These are phyloP conservation scores for Euphonia xanthogaster DNA, from an alignment of 2,797 vertebrate genomes.

Conservation along the genomic window DNA sequence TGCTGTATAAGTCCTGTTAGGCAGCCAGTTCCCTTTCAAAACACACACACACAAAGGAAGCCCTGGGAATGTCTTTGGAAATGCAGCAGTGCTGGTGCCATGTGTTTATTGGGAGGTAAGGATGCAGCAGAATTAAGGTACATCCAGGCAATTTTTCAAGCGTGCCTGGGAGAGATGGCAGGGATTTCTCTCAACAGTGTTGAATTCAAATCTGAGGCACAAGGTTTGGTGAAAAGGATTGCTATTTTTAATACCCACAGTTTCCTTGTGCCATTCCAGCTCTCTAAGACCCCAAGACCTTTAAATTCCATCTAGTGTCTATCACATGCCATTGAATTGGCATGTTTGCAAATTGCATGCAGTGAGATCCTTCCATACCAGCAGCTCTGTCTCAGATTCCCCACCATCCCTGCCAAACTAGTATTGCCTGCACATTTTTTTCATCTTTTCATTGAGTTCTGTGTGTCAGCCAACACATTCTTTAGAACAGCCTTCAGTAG, in stretches of 20 bases:
- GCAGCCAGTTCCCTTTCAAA: not conserved
- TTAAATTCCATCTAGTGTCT: conserved; percentile 76
- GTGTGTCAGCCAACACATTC: conserved; percentile 80
- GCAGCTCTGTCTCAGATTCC: conserved; percentile 77
- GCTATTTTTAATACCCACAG: conserved; percentile 39
- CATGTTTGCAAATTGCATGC: conserved; percentile 80
- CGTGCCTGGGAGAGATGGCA: not conserved
- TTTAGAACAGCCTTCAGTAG: conserved; percentile 77
- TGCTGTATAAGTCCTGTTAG: not conserved
- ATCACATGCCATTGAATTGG: conserved; percentile 77
- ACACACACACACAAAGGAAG: not conserved
- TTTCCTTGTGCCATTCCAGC: conserved; percentile 64
- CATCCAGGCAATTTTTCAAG: conserved; percentile 3
- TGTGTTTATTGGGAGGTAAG: not conserved
- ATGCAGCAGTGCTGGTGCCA: fast-evolving
- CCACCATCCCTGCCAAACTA: conserved; percentile 74
- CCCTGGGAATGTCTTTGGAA: conserved; percentile 9
- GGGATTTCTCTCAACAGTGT: conserved; percentile 1
- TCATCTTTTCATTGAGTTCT: conserved; percentile 80
- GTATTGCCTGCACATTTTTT: conserved; percentile 76
- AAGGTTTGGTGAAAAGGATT: conserved; percentile 28
- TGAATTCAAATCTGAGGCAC: conserved; percentile 47
- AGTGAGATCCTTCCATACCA: conserved; percentile 73
- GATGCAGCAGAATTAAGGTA: not conserved
- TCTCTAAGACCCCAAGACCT: conserved; percentile 69